Base-by-base conservation (phyloP, 1,140 invertebrate genomes). In the Galendromus occidentalis region DNA sequence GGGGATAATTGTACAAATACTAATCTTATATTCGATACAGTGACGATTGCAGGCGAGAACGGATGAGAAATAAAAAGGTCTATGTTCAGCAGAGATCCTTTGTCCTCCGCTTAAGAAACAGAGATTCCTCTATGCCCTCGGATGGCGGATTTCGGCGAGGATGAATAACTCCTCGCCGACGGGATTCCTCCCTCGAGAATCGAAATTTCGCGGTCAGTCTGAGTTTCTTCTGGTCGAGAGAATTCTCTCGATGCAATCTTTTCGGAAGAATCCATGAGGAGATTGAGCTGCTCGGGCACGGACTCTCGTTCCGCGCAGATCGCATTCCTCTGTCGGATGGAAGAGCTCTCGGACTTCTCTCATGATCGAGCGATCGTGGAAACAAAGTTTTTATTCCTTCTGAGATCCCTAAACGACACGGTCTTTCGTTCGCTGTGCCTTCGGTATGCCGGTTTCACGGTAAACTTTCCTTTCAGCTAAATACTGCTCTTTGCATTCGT, bases 381-480 rank as follows among this genome's bases (percentile, higher is more conserved):
- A n/a, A n/a, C n/a, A n/a, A 47, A 28, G 18, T 47, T 47, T 47
- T 6, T 47, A 14, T n/a, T 14, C 14, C 42, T 44, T 5, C 22
- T 17, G 14, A 17, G 51, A 14, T 59, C 14, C 9, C 33, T 59
- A 25, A 14, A 33, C 2, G 45, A 0, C 14, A 47, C 20, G 51
- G 20, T 69, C 70, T 68, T 72, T 75, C 55, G 74, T 75, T 67
- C 70, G 71, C 28, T 77, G 73, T 68, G 81, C 80, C 73, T 83
- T 82, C 59, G 67, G 70, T 0, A 87, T 80, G 22, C 89, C 89
- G 51, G 87, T 89, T 71, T 79, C 77, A 73, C 89, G 81, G 70
- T 83, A 92, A 74, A 88, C 83, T 68, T 82, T 82, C 72, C 90
- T 80, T 75, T 91, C 85, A 29, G 82, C 71, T 69, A 93, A 78